Evolutionary conservation across 2,113 vertebrate species (phyloP), one percentile per base, ranked within the genome.

Genomic region (Clupea harengus): DNA sequence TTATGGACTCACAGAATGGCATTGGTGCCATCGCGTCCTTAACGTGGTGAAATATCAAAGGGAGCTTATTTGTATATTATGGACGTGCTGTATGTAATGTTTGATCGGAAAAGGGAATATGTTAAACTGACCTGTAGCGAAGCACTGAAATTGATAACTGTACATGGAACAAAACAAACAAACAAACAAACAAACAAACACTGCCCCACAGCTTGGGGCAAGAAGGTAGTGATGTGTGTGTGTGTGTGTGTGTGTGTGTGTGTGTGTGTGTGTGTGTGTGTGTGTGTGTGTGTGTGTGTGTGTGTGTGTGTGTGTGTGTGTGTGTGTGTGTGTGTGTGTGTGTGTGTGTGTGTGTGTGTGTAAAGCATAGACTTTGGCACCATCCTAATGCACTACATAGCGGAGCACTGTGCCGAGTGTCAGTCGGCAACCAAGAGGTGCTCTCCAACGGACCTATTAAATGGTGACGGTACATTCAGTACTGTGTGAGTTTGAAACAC

Each of bases 381-480:
- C 89, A 85, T 86, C 81, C 84, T 85, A 86, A 90, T 83, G 89
- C 91, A 91, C 90, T 91, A 91, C 89, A 89, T 86, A 89, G 90
- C 81, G 1, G 90, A 88, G 89, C 87, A 90, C 89, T 83, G 81
- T 84, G 83, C 88, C 80, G 88, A 88, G 89, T 90, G 85, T 86
- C 80, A 83, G 85, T 84, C 89, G 90, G 88, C 85, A 90, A 91
- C 90, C 92, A 90, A 44, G 86, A 86, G 93, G 91, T 91, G 91
- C 92, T 93, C 28, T 91, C 88, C 90, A 46, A 54, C 90, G 90
- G 45, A 49, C 87, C 90, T 93, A 93, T 94, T 93, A 92, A 92
- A 90, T 92, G 85, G 92, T 92, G 88, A 93, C 90, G 92, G 72
- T 78, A 78, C 72, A 11, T 17, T 39, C 87, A 32, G 86, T 89